These are phyloP conservation scores for Dione juno DNA, from an alignment of 2,888 invertebrate species.

Conservation along the genomic window DNA sequence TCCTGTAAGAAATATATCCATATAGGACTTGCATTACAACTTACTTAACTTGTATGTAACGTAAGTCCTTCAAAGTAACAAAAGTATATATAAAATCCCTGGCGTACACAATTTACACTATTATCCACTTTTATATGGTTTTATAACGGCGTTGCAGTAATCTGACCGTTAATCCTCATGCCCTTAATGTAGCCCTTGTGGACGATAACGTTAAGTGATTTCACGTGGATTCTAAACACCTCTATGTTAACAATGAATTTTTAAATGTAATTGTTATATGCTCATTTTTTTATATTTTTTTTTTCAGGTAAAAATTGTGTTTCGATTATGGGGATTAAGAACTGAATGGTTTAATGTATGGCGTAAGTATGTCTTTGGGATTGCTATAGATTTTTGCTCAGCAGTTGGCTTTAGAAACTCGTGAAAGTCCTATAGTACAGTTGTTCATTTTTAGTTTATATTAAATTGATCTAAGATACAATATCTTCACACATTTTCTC, in stretches of 20 bases:
- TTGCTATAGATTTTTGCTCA: neutral
- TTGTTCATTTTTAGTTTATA: no score
- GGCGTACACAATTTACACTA: neutral
- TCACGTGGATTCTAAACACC: constrained; percentile 47
- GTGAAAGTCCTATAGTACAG: no score
- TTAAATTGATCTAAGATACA: no score
- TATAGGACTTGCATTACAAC: no score
- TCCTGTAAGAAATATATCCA: no score
- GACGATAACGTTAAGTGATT: constrained; percentile 57
- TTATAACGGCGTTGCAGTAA: constrained; percentile 47
- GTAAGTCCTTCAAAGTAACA: neutral
- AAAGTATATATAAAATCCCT: neutral
- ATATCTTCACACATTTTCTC: no score
- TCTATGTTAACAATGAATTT: constrained; percentile 10
- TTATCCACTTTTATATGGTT: constrained; percentile 28
- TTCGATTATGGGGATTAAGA: constrained; percentile 14
- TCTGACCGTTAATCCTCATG: constrained; percentile 50
- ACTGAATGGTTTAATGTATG: constrained; percentile 14
- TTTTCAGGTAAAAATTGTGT: constrained; percentile 44
- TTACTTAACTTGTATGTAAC: no score
- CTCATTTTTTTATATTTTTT: constrained; percentile 32
- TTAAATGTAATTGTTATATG: constrained; percentile 5
- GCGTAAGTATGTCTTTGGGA: constrained; percentile 4
- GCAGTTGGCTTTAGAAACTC: no score
- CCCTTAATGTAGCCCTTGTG: constrained; percentile 54